Percentiles rank a stretch among this genome's conserved stretches.
phyloP scores from a whole-genome alignment of 2,113 vertebrate species.

The Periophthalmodon schlosseri region DNA sequence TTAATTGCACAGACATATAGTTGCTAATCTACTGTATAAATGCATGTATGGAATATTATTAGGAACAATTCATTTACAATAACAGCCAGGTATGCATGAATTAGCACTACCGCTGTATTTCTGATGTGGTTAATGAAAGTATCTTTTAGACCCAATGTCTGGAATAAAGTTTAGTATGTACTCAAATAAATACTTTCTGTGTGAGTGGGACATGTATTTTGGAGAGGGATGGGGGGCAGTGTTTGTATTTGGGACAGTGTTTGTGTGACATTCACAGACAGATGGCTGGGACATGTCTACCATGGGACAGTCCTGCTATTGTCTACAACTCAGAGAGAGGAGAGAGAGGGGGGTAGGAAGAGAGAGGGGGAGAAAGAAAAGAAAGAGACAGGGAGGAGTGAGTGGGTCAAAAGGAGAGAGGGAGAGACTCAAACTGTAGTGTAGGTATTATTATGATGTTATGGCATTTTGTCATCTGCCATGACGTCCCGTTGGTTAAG shows the following conservation, averaged over 20 bases:
- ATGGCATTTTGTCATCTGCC: too few relatives aligned
- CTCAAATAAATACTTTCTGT: constrained; percentile 6
- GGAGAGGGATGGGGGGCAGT: constrained; percentile 26
- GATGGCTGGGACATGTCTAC: constrained; percentile 75
- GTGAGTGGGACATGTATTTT: constrained; percentile 33
- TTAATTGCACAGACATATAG: too few relatives aligned
- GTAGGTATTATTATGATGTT: too few relatives aligned
- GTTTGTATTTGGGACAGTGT: constrained; percentile 69
- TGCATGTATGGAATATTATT: too few relatives aligned
- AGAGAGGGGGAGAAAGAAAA: not conserved
- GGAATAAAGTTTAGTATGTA: too few relatives aligned
- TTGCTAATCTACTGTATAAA: too few relatives aligned
- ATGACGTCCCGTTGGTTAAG: too few relatives aligned
- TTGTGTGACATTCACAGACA: constrained; percentile 78
- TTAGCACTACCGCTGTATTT: too few relatives aligned
- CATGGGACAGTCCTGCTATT: constrained; percentile 73
- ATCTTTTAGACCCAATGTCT: too few relatives aligned
- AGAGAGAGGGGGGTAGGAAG: not conserved
- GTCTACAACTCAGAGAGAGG: constrained; percentile 52
- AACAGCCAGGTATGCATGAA: too few relatives aligned
- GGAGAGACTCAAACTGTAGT: not conserved
- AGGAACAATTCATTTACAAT: too few relatives aligned
- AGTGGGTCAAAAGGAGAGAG: not conserved
- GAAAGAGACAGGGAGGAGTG: not conserved
- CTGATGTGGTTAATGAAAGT: too few relatives aligned